Percentiles rank a stretch among this genome's conserved stretches.
These are phyloP conservation scores for Euclidia mi DNA, from an alignment of 2,888 invertebrate species.

Conservation along the genomic window DNA sequence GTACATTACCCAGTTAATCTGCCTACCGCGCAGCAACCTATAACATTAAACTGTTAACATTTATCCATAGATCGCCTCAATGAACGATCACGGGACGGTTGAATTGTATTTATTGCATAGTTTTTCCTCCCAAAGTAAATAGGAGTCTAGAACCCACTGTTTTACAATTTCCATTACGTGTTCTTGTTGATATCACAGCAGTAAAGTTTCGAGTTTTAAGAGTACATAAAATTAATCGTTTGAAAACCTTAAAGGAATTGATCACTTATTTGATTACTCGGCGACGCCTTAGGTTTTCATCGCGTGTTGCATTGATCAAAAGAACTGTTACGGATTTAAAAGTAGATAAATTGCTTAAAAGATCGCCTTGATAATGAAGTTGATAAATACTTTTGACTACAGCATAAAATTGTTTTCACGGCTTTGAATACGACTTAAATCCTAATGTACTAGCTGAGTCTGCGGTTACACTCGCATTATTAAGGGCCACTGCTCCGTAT, in stretches of 20 bases:
- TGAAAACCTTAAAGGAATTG: slow-evolving; percentile 5
- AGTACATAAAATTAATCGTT: slow-evolving; percentile 34
- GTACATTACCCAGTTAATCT: slow-evolving; percentile 1
- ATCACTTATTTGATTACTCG: slow-evolving; percentile 16
- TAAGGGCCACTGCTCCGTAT: too few species aligned
- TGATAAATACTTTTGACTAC: too few species aligned
- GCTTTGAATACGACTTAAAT: too few species aligned
- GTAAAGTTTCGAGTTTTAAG: slow-evolving; percentile 48
- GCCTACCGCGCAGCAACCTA: neutral
- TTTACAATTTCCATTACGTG: slow-evolving; percentile 39
- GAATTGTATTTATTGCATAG: slow-evolving; percentile 20
- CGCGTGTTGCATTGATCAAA: too few species aligned
- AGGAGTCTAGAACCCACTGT: slow-evolving; percentile 34
- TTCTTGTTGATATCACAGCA: slow-evolving; percentile 40
- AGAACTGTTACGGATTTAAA: too few species aligned
- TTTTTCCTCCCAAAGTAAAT: slow-evolving; percentile 22
- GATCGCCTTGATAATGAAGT: too few species aligned
- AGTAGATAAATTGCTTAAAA: too few species aligned
- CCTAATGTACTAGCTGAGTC: too few species aligned
- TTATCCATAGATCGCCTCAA: slow-evolving; percentile 8
- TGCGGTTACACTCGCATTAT: too few species aligned
- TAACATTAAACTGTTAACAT: slow-evolving; percentile 1
- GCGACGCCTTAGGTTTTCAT: too few species aligned
- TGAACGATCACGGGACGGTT: slow-evolving; percentile 8
- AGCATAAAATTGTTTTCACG: too few species aligned